These are phyloP conservation scores for Drosophila pallidifrons DNA, from an alignment of 1,140 invertebrate genomes.

Conservation along the genomic window DNA sequence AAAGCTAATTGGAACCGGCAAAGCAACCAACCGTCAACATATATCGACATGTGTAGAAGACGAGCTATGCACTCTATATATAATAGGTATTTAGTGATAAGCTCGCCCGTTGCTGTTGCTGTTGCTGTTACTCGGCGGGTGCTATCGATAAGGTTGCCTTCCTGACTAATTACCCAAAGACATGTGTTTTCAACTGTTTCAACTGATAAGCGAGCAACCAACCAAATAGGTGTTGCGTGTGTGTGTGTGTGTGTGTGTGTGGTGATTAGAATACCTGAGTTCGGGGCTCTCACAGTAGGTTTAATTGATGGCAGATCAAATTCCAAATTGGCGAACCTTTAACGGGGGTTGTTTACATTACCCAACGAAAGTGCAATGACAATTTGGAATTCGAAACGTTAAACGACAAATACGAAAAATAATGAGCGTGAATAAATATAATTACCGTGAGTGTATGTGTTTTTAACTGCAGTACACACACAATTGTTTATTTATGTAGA, in stretches of 20 bases:
- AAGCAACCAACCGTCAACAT: constrained; percentile 5
- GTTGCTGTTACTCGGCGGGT: constrained; percentile 4
- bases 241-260: constrained; percentile 15
- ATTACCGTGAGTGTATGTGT: neutral
- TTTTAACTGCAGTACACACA: neutral
- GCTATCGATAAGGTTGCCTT: constrained; percentile 46
- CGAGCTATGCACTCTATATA: neutral
- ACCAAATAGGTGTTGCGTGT: neutral
- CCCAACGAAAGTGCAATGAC: constrained; percentile 2
- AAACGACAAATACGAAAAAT: neutral
- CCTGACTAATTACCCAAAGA: constrained; percentile 67
- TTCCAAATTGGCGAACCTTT: constrained; percentile 53
- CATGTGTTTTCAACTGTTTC: constrained; percentile 44
- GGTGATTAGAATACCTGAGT: constrained; percentile 56
- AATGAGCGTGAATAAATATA: neutral
- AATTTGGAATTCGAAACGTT: constrained; percentile 1
- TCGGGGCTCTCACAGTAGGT: neutral
- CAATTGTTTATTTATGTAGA: constrained; percentile 5
- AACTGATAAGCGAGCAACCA: constrained; percentile 38
- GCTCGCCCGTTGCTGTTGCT: constrained; percentile 27
- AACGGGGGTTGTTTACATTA: constrained; percentile 24
- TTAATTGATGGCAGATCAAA: constrained; percentile 73
- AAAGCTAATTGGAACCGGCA: constrained; percentile 40
- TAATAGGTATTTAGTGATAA: constrained; percentile 2
- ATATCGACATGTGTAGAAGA: constrained; percentile 1